A percentile compares a stretch with the other conserved stretches of the same genome.
Evolutionary conservation across 2,797 vertebrate genomes (phyloP).

Genomic region (Poeciliopsis paucimaculata): DNA sequence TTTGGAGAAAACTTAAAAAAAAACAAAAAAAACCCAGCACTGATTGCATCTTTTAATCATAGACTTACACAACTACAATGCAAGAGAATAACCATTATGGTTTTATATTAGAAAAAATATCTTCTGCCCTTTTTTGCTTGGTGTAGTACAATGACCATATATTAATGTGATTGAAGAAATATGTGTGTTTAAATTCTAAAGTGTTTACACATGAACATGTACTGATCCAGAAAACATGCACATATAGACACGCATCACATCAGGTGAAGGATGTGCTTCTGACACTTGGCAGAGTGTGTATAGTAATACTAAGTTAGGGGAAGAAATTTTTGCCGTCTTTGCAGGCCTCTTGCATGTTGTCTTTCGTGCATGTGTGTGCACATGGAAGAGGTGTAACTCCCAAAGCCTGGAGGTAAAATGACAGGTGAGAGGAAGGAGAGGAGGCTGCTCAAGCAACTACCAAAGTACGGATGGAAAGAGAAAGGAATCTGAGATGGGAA

Average conservation of each 20-base stretch:
- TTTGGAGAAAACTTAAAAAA: slow-evolving; percentile 29
- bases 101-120: not conserved
- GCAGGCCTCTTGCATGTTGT: slow-evolving; percentile 44
- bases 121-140: not conserved
- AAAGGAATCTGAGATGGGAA: slow-evolving; percentile 48
- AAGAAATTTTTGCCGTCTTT: slow-evolving; percentile 35
- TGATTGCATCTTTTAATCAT: slow-evolving; percentile 56
- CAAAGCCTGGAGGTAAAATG: slow-evolving; percentile 80
- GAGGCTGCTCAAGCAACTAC: slow-evolving; percentile 73
- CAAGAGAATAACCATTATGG: not conserved
- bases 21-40: slow-evolving; percentile 8
- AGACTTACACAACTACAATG: slow-evolving; percentile 6
- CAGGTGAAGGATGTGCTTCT: slow-evolving; percentile 13
- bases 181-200: slow-evolving; percentile 19
- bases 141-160: slow-evolving; percentile 13
- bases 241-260: slow-evolving; percentile 15
- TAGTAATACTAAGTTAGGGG: slow-evolving; percentile 14
- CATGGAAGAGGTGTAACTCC: slow-evolving; percentile 80
- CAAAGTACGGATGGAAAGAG: slow-evolving; percentile 40
- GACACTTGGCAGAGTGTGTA: slow-evolving; percentile 27
- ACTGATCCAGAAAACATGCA: slow-evolving; percentile 13
- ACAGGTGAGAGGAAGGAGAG: slow-evolving; percentile 82
- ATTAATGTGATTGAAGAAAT: slow-evolving; percentile 19
- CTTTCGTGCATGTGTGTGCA: slow-evolving; percentile 28
- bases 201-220: slow-evolving; percentile 13